A percentile compares a stretch with the other conserved stretches of the same genome.
Conservation (phyloP, 1,140 invertebrate genomes). For the Aleiodes sp. region DNA sequence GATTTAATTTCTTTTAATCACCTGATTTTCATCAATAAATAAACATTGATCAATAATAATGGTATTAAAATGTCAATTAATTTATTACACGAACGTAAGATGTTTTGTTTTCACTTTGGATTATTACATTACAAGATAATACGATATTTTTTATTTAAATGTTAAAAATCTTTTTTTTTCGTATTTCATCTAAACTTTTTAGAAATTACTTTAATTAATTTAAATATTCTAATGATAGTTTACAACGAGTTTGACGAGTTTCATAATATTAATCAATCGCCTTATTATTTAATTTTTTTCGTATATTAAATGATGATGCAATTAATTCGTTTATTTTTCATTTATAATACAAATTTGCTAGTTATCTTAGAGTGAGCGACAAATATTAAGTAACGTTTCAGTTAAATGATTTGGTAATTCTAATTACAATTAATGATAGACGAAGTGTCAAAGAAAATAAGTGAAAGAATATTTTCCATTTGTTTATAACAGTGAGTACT, state of each 20-base stretch:
- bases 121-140: neutral
- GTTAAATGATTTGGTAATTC: neutral
- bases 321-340: too few relatives aligned
- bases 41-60: neutral
- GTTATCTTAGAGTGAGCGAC: neutral
- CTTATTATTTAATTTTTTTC: neutral
- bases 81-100: conserved; percentile 6
- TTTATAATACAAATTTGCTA: conserved; percentile 2
- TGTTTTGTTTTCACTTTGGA: neutral
- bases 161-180: neutral
- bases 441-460: neutral
- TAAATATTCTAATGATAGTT: conserved; percentile 5
- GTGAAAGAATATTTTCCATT: neutral
- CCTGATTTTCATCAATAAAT: too few relatives aligned
- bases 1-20: conserved; percentile 22
- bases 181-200: neutral
- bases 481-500: too few relatives aligned
- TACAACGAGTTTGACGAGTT: neutral
- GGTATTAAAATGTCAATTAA: neutral
- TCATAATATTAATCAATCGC: neutral
- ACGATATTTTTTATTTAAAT: neutral
- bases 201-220: neutral
- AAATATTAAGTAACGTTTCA: neutral
- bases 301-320: conserved; percentile 11
- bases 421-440: neutral